A percentile compares a stretch with the other conserved stretches of the same genome.
These are phyloP conservation scores for Gobius niger DNA, from an alignment of 2,113 vertebrate species.

Conservation along the genomic window DNA sequence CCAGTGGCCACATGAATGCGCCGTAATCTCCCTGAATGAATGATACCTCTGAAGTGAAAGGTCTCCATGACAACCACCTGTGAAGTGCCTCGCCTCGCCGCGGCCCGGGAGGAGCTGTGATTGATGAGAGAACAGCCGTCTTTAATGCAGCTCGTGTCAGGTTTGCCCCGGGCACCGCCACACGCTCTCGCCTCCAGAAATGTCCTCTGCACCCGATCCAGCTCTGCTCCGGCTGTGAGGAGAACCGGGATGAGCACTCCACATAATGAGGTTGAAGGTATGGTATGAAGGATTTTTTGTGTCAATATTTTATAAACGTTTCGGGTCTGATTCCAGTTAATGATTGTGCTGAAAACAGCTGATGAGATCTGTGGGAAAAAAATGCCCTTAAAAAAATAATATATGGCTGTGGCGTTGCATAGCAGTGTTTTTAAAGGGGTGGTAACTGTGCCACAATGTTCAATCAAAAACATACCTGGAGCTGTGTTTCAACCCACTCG, in stretches of 20 bases:
- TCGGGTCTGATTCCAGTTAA: no score
- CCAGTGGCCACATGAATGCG: background rate
- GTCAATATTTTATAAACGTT: no score
- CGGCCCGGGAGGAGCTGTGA: slow-evolving; percentile 30
- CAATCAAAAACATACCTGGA: no score
- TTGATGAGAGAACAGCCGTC: slow-evolving; percentile 27
- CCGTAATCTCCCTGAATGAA: slow-evolving; percentile 6
- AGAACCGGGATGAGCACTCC: slow-evolving; percentile 27
- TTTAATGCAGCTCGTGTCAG: slow-evolving; percentile 50
- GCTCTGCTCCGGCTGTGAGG: slow-evolving; percentile 19
- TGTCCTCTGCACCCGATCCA: slow-evolving; percentile 31
- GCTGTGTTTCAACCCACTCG: no score
- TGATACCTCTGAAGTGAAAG: slow-evolving; percentile 16
- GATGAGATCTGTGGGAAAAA: no score
- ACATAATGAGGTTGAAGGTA: slow-evolving; percentile 2
- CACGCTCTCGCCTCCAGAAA: slow-evolving; percentile 58
- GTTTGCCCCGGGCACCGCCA: slow-evolving; percentile 53
- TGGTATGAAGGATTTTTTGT: no score
- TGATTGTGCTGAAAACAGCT: no score
- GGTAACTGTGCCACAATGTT: no score
- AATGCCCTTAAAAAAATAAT: no score
- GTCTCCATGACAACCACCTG: slow-evolving; percentile 24
- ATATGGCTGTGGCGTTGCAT: no score
- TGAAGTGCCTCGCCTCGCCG: slow-evolving; percentile 19
- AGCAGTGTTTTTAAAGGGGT: no score